Conservation (phyloP, 2,113 vertebrate species). For the Lichenostomus cassidix region DNA sequence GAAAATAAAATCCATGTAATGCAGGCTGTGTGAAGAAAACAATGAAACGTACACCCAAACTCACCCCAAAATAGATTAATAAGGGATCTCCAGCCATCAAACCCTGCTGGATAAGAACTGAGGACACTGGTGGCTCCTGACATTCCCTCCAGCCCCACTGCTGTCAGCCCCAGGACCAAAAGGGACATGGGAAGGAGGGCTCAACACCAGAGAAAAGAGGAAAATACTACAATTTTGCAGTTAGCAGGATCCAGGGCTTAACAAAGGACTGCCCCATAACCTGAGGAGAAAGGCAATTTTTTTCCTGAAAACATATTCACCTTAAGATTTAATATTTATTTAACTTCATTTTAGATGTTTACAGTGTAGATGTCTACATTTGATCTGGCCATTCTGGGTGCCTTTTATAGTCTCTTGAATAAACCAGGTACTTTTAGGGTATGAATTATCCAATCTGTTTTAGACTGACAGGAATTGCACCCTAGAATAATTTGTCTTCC, state of each 20-base stretch:
- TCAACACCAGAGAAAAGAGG: not conserved
- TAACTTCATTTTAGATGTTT: not conserved
- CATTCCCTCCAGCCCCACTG: not conserved
- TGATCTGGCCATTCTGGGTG: not conserved
- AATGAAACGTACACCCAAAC: not conserved
- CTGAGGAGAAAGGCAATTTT: not conserved
- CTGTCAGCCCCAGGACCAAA: not conserved
- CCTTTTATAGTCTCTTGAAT: not conserved
- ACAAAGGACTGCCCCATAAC: not conserved
- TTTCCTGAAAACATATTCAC: not conserved
- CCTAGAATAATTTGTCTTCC: not conserved
- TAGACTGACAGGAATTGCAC: not conserved
- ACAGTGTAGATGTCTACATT: not conserved
- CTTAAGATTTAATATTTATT: not conserved
- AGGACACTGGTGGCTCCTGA: not conserved
- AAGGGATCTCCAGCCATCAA: not conserved
- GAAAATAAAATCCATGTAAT: not conserved
- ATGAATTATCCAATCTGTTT: not conserved
- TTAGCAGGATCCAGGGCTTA: not conserved
- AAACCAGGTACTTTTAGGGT: not conserved
- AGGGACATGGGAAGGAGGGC: not conserved
- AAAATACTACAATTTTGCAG: not conserved
- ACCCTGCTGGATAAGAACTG: not conserved
- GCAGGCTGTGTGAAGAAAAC: not conserved
- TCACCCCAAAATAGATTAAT: not conserved